Percentiles rank a stretch among this genome's conserved stretches.
Evolutionary conservation across 1,140 invertebrate species (phyloP).

Genomic region (Stegodyphus mimosarum): DNA sequence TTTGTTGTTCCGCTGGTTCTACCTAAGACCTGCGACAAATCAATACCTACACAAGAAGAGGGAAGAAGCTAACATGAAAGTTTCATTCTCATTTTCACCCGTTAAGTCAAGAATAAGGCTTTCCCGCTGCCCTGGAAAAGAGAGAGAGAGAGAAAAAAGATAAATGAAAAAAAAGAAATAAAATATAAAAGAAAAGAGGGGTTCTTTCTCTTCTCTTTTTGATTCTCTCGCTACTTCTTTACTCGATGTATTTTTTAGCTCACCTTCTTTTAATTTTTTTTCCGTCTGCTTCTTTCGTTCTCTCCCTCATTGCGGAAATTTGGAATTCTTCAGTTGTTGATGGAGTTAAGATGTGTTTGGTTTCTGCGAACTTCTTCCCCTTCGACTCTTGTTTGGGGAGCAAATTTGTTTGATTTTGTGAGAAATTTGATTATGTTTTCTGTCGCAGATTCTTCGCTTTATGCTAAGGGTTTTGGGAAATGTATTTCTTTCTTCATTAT

Average conservation of each 20-base stretch:
- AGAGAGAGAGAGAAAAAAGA: background rate
- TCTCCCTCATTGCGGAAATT: slow-evolving; percentile 52
- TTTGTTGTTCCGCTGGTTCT: slow-evolving; percentile 30
- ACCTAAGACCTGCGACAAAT: slow-evolving; percentile 49
- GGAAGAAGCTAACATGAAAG: slow-evolving; percentile 49
- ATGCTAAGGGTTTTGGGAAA: background rate
- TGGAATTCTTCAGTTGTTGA: slow-evolving; percentile 51
- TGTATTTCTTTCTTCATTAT: too few relatives aligned
- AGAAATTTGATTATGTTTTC: slow-evolving; percentile 56
- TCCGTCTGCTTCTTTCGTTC: slow-evolving; percentile 1
- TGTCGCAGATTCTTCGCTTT: slow-evolving; percentile 32
- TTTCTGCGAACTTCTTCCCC: slow-evolving; percentile 52
- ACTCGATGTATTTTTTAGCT: background rate
- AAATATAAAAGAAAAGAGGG: slow-evolving; percentile 15
- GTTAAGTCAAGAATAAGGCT: slow-evolving; percentile 58
- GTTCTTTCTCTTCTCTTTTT: slow-evolving; percentile 1
- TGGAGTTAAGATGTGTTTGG: slow-evolving; percentile 58
- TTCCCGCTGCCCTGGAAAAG: background rate
- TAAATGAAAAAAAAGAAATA: background rate
- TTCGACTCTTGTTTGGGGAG: slow-evolving; percentile 47
- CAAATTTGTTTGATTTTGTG: slow-evolving; percentile 59
- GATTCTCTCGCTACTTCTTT: background rate
- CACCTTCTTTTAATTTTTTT: slow-evolving; percentile 5
- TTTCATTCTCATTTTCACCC: slow-evolving; percentile 60
- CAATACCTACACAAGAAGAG: slow-evolving; percentile 40